Base-by-base conservation (phyloP, 2,113 vertebrate species). In the Chionomys nivalis region DNA sequence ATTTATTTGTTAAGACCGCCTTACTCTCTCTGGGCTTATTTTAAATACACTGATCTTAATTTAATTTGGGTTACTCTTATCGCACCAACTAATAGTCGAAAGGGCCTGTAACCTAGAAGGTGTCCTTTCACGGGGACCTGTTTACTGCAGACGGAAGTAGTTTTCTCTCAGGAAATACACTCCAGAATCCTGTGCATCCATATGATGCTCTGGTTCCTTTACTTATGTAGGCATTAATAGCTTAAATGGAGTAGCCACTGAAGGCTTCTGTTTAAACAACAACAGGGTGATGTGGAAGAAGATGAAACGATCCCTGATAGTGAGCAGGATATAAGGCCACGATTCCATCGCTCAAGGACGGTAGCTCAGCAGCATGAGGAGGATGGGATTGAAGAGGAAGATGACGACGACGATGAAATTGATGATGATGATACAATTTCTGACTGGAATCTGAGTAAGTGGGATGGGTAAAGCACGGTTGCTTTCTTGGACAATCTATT, bases 381-480 rank as follows among this genome's bases (percentile, higher is more conserved):
- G 61, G 99, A 99, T 83, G 99, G 99, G 75, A 99, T 99, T 95
- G 99, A 99, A 95, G 99, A 99, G n/a, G 99, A 99, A 24, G 99
- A 99, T 0, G 99, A 99, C 0, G 99, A 99, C 0, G 99, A 99
- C 0, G 99, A 99, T 31, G 99, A 99, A 49, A 99, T 99, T 63
- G 99, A 99, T 96, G 98, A 99, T 77, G 99, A 99, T 52, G 99
- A 99, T 76, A 99, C 99, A 21, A 99, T 99, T 98, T 99, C 99
- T 93, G 99, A 99, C 97, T 99, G 99, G 99, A 99, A 99, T 98
- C 98, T 99, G 97, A 99, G 99, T 99, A 98, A 98, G 99, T 97
- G 7, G 24, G 21, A 55, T 86, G 73, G 19, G n/a, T 63, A 65
- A 55, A 68, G 36, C 63, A 63, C 14, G 31, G 23, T 87, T 72